A percentile compares a stretch with the other conserved stretches of the same genome.
Conservation (phyloP, 2,113 vertebrate species). For the Centrocercus urophasianus region DNA sequence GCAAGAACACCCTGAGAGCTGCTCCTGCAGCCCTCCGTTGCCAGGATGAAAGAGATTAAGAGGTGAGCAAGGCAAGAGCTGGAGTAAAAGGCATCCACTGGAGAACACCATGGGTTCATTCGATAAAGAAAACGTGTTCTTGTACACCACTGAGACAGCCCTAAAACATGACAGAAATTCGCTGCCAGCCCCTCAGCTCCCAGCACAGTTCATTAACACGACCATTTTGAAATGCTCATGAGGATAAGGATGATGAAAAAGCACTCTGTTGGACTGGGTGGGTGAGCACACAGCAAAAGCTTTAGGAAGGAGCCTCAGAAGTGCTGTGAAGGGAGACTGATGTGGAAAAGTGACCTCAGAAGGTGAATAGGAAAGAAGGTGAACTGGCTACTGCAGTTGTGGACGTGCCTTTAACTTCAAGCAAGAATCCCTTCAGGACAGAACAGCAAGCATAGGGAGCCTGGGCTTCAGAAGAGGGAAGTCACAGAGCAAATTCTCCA, state of each 20-base stretch:
- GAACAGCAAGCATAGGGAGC: neutral
- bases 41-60: neutral
- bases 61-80: accelerated
- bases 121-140: neutral
- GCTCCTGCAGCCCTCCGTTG: neutral
- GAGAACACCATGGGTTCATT: neutral
- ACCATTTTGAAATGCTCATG: neutral
- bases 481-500: neutral
- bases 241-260: accelerated
- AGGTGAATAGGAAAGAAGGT: neutral
- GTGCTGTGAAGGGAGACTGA: neutral
- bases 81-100: accelerated
- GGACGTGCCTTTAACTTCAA: neutral
- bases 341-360: neutral
- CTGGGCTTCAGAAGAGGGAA: neutral
- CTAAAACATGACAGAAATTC: neutral
- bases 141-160: neutral
- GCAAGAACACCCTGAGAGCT: neutral
- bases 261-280: neutral
- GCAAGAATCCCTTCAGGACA: neutral
- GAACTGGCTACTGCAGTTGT: neutral
- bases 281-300: neutral
- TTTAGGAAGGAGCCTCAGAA: neutral
- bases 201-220: neutral
- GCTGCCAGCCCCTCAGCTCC: neutral